Conservation (phyloP, 1,140 invertebrate species). For the Hirudo medicinalis region DNA sequence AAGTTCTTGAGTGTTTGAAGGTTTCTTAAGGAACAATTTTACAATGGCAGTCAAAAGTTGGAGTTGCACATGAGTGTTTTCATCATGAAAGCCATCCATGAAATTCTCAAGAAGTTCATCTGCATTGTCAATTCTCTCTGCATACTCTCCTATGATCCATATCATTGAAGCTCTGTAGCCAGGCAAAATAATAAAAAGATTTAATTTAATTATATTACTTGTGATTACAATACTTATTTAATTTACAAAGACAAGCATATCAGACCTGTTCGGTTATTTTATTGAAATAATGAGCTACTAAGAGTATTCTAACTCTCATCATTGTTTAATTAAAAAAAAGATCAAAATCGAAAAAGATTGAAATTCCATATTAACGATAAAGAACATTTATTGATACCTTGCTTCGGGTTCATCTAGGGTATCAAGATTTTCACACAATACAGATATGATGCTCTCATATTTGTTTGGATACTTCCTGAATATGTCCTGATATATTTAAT, state of each 20-base stretch:
- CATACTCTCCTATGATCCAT: slow-evolving; percentile 98
- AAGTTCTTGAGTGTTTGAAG: slow-evolving; percentile 91
- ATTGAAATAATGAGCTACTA: too few species aligned
- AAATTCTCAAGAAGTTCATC: slow-evolving; percentile 96
- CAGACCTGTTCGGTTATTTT: too few species aligned
- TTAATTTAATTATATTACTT: too few species aligned
- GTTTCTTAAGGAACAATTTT: slow-evolving; percentile 91
- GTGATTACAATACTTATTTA: too few species aligned
- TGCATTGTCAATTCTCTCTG: slow-evolving; percentile 97
- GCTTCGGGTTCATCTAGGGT: slow-evolving; percentile 98
- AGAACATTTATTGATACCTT: slow-evolving; percentile 36
- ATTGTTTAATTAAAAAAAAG: slow-evolving; percentile 10
- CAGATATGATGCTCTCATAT: slow-evolving; percentile 98
- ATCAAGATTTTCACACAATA: slow-evolving; percentile 95
- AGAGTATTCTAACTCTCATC: too few species aligned
- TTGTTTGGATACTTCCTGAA: slow-evolving; percentile 99
- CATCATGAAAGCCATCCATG: slow-evolving; percentile 96
- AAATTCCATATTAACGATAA: background rate
- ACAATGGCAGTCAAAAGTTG: slow-evolving; percentile 94
- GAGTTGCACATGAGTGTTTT: slow-evolving; percentile 94
- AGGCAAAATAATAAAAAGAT: background rate
- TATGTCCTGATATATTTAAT: slow-evolving; percentile 55
- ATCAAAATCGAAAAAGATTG: too few species aligned
- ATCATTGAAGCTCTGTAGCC: slow-evolving; percentile 85
- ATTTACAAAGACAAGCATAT: too few species aligned